A percentile compares a stretch with the other conserved stretches of the same genome.
Conservation (phyloP, 2,888 invertebrate genomes). For the Cecidostiba fungosa region DNA sequence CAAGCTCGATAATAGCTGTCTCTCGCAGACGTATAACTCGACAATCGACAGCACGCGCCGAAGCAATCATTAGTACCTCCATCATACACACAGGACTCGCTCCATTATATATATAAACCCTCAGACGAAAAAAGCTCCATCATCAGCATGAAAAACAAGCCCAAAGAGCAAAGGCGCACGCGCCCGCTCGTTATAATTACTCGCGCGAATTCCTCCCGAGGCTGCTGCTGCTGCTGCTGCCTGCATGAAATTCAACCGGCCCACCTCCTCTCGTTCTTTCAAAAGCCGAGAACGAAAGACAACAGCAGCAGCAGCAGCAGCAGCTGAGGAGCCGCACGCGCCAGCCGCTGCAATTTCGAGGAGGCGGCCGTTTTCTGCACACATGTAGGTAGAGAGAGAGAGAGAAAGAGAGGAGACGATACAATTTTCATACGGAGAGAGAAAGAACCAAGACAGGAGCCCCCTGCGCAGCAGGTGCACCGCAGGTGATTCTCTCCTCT, state of each 20-base stretch:
- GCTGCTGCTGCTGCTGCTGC: conserved; percentile 23
- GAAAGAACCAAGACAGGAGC: conserved; percentile 68
- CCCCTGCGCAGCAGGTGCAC: conserved; percentile 80
- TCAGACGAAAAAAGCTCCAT: neutral
- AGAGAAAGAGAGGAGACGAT: conserved; percentile 65
- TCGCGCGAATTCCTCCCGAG: conserved; percentile 59
- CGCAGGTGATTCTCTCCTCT: conserved; percentile 76
- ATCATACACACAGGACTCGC: neutral
- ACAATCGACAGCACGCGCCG: neutral
- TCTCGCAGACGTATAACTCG: too few relatives aligned
- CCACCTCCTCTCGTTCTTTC: conserved; percentile 14
- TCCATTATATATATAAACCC: neutral
- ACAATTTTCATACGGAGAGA: conserved; percentile 73
- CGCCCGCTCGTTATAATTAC: conserved; percentile 58
- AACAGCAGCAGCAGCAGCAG: conserved; percentile 39
- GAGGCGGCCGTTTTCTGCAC: conserved; percentile 46
- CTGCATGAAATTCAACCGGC: conserved; percentile 51
- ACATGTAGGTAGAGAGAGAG: neutral
- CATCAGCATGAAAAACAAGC: neutral
- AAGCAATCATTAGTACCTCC: neutral
- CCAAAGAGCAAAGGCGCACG: neutral
- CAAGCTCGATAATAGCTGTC: too few relatives aligned
- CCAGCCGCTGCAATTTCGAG: conserved; percentile 57
- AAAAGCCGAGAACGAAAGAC: conserved; percentile 31
- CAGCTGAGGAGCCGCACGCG: conserved; percentile 61